These are phyloP conservation scores for Hylaeus volcanicus DNA, from an alignment of 1,140 invertebrate species.

Conservation along the genomic window DNA sequence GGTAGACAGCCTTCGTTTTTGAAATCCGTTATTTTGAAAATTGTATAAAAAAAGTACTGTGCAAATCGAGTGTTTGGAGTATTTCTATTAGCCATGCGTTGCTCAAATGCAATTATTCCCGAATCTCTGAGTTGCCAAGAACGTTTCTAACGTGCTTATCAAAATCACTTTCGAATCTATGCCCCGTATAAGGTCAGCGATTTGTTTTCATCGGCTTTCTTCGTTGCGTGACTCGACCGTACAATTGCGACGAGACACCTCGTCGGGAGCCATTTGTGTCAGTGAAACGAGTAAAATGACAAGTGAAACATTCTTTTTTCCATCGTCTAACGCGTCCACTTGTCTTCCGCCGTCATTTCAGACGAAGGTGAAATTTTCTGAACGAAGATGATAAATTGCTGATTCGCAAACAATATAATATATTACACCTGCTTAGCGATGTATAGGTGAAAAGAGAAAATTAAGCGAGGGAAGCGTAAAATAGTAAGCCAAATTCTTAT, in stretches of 20 bases:
- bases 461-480: neutral
- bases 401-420: neutral
- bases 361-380: neutral
- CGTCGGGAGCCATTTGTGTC: constrained; percentile 20
- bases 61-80: no score
- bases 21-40: no score
- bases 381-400: neutral
- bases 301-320: constrained; percentile 30
- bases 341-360: no score
- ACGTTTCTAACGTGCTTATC: neutral
- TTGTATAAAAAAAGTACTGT: no score
- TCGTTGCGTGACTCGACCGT: constrained; percentile 35
- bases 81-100: no score
- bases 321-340: neutral
- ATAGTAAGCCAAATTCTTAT: constrained; percentile 1
- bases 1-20: no score
- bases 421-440: no score
- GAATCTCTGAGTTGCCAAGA: no score
- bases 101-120: no score
- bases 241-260: neutral
- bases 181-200: neutral
- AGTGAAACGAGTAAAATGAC: constrained; percentile 32
- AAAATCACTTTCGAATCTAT: constrained; percentile 44
- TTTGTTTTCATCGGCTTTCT: constrained; percentile 37
- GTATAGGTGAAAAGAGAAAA: neutral